These are phyloP conservation scores for Stegostoma tigrinum DNA, from an alignment of 2,113 vertebrate species.

Conservation along the genomic window DNA sequence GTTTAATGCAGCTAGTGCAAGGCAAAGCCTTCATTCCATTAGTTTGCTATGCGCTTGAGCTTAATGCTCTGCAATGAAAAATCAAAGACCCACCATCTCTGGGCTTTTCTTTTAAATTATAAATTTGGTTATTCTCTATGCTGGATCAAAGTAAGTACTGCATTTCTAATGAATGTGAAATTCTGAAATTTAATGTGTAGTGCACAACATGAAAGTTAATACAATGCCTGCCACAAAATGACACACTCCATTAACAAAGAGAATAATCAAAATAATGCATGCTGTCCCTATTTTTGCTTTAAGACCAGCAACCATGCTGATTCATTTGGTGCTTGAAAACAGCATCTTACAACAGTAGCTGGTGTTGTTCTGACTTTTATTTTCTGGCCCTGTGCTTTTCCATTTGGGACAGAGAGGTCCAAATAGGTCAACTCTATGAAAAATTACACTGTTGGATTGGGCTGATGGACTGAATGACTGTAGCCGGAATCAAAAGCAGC, in stretches of 20 bases:
- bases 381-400: neutral
- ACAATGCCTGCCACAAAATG: neutral
- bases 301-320: neutral
- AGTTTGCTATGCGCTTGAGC: neutral
- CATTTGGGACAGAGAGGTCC: neutral
- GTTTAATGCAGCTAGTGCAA: no score
- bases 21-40: neutral
- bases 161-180: neutral
- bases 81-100: neutral
- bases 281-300: neutral
- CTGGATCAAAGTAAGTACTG: neutral
- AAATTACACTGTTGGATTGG: neutral
- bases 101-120: neutral
- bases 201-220: neutral
- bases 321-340: neutral
- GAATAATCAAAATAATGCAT: neutral
- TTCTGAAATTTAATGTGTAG: neutral
- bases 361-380: neutral
- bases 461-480: neutral
- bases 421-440: neutral
- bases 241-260: neutral
- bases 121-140: neutral
- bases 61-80: neutral
- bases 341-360: neutral
- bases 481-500: neutral